Evolutionary conservation across 2,797 vertebrate species (phyloP), one percentile per base, ranked within the genome.

Genomic region (Poeciliopsis gracilis): DNA sequence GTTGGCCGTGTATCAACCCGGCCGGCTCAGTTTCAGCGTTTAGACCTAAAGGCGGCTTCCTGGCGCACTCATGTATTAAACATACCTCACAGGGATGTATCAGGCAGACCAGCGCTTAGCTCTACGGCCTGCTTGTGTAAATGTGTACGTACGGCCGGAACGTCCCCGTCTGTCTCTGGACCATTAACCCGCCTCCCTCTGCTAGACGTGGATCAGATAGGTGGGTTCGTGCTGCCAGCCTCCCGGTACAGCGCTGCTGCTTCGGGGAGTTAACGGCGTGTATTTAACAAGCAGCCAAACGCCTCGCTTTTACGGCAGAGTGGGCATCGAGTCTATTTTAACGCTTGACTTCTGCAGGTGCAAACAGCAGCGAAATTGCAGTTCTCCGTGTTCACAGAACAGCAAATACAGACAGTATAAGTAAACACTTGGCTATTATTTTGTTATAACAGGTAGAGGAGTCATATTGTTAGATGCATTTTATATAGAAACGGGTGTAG

Each of bases 171-270:
- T 93, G 91, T 93, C 92, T 93, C 90, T 83, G 89, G 82, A 91
- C 87, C 91, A 92, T 94, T 94, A 94, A 93, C 91, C 83, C 78
- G 89, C 89, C 89, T 90, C 90, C 89, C 89, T 93, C 89, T 88
- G 84, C 89, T 88, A 89, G 91, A 93, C 93, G 90, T 89, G 86
- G 90, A 93, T 93, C 87, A 86, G 89, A 93, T 92, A 86, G 90
- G 90, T 84, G 89, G 88, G 88, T 84, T 70, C 80, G 85, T 84
- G 90, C 93, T 88, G 86, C 84, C 81, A 86, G 87, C 90, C 83
- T 87, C 80, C 73, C 73, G 80, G 77, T 86, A 38, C 80, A 78
- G 84, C 81, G 38, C 71, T 69, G 49, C 49, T 25, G 73, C 77
- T 74, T 79, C 46, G 13, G 81, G 72, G 85, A 90, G 82, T 86